Evolutionary conservation across 2,888 invertebrate species (phyloP), one percentile per base, ranked within the genome.

Genomic region (Graphium colonna): DNA sequence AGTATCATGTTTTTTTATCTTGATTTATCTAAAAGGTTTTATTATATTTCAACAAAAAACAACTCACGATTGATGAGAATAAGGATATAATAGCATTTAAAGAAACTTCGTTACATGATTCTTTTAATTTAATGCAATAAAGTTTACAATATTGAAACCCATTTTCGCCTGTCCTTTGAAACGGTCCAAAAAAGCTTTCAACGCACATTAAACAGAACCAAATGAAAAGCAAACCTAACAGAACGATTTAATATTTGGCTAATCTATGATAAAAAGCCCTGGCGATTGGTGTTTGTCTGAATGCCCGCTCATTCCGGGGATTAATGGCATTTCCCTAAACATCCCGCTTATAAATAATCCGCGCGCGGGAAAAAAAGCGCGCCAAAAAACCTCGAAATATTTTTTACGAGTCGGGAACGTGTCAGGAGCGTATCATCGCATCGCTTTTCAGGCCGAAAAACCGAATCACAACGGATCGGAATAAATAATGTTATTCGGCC

Each of bases 401-500:
- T 62, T 64, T 67, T 69, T 65, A 67, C 65, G 65, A 70, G 68
- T 64, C 59, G 58, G 54, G 55, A 63, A 62, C 60, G 60, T 67
- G 68, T 64, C 69, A 66, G 61, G 62, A 64, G 63, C 63, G 60
- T 69, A 68, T 67, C 67, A 68, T 67, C 67, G 62, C 61, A 58
- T 55, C 56, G 60, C 60, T 65, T 60, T 68, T 66, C 60, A 66
- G 61, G 57, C 60, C 49, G 57, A 61, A 63, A 64, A 62, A 62
- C 61, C 60, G 59, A 63, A 62, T 65, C 60, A 62, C 63, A 65
- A 60, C 54, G 60, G 59, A 59, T 63, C 48, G 58, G 57, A 60
- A 63, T 63, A 67, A 61, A 62, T 64, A 60, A 61, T 59, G 59
- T 59, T 60, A 60, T 63, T 67, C 61, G 57, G 57, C 60, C 55